These are phyloP conservation scores for Eudyptes chrysolophus DNA, from an alignment of 2,113 vertebrate genomes.

Conservation along the genomic window DNA sequence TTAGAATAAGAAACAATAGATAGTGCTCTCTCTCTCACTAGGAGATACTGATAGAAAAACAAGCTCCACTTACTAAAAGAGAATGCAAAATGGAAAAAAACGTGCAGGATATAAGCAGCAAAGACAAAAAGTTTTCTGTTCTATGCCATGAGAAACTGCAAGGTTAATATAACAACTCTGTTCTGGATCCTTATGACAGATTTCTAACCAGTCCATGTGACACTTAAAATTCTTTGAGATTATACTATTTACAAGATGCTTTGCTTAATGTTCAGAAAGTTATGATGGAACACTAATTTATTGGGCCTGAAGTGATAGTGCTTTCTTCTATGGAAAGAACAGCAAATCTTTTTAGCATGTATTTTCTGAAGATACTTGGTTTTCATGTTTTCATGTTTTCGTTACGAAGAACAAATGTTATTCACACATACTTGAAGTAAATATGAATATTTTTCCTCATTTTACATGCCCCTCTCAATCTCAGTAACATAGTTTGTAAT, in stretches of 20 bases:
- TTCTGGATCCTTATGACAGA: not conserved
- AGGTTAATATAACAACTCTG: not conserved
- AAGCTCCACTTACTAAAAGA: not conserved
- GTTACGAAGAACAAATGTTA: not conserved
- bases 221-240: not conserved
- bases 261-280: constrained; percentile 14
- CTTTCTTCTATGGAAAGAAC: not conserved
- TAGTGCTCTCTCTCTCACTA: not conserved
- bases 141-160: too few species aligned
- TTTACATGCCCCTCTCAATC: not conserved
- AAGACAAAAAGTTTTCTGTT: not conserved
- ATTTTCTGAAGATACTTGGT: not conserved
- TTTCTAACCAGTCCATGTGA: not conserved
- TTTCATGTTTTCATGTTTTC: not conserved
- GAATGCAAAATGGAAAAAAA: not conserved
- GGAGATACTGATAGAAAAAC: not conserved
- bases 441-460: not conserved
- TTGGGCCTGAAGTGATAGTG: not conserved
- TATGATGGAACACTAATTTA: constrained; percentile 22
- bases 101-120: not conserved
- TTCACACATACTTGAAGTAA: not conserved
- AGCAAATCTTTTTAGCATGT: not conserved
- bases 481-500: not conserved
- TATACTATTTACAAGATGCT: not conserved
- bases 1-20: not conserved